Conservation (phyloP, 1,140 invertebrate species). For the Leptonema lineaticorne region DNA sequence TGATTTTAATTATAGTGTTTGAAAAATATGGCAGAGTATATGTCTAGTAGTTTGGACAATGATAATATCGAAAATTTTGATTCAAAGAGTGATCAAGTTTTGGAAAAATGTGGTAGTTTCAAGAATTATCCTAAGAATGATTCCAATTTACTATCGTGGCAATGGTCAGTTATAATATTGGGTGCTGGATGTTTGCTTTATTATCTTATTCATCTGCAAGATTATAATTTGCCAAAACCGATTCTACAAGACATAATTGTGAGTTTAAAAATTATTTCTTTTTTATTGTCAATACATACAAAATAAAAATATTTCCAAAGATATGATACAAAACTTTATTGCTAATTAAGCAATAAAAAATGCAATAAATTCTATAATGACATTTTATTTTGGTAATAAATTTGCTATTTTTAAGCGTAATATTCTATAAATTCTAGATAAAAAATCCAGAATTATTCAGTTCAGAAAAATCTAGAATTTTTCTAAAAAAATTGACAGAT, state of each 20-base stretch:
- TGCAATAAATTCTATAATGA: too few species aligned
- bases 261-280: too few species aligned
- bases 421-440: background rate
- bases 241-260: too few species aligned
- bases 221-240: slow-evolving; percentile 12
- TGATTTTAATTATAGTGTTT: too few species aligned
- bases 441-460: slow-evolving; percentile 25
- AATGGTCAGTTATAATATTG: slow-evolving; percentile 11
- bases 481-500: slow-evolving; percentile 15
- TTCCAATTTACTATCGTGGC: slow-evolving; percentile 17
- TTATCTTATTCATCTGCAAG: slow-evolving; percentile 24
- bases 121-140: too few species aligned
- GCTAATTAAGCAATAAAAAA: too few species aligned
- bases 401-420: background rate
- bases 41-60: too few species aligned
- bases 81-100: too few species aligned
- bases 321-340: background rate
- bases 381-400: background rate
- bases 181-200: slow-evolving; percentile 21
- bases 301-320: background rate
- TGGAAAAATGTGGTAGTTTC: too few species aligned
- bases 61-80: too few species aligned
- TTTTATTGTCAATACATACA: background rate
- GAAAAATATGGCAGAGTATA: too few species aligned
- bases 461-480: slow-evolving; percentile 30